phyloP scores from a whole-genome alignment of 1,140 invertebrate genomes.

The Hycleus phaleratus region DNA sequence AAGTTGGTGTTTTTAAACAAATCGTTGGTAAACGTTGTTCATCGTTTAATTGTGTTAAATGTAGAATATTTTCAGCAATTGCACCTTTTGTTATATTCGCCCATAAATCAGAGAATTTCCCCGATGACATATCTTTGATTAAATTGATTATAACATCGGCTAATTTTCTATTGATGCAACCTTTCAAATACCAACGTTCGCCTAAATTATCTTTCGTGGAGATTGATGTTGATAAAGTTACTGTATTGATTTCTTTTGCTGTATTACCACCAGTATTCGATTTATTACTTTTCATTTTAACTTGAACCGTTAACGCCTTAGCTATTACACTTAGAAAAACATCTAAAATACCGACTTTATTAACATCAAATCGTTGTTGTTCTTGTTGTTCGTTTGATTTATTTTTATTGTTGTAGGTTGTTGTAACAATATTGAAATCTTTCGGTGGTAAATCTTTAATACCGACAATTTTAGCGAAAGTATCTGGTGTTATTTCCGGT shows the following conservation, averaged over 20 bases:
- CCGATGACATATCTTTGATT: slow-evolving; percentile 85
- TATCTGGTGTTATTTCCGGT: slow-evolving; percentile 69
- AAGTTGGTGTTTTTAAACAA: slow-evolving; percentile 72
- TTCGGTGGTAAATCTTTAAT: slow-evolving; percentile 62
- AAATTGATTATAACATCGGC: slow-evolving; percentile 83
- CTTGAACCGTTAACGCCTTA: slow-evolving; percentile 79
- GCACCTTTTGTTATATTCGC: slow-evolving; percentile 78
- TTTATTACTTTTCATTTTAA: slow-evolving; percentile 64
- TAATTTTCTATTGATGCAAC: slow-evolving; percentile 71
- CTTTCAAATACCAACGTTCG: slow-evolving; percentile 78
- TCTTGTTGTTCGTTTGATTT: background rate
- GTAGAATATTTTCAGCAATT: slow-evolving; percentile 84
- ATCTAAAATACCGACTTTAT: slow-evolving; percentile 63
- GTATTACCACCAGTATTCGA: slow-evolving; percentile 39
- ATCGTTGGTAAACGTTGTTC: slow-evolving; percentile 60
- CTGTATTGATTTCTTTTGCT: slow-evolving; percentile 55
- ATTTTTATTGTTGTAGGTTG: slow-evolving; percentile 37
- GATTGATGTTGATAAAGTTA: slow-evolving; percentile 51
- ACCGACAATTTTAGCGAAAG: slow-evolving; percentile 57
- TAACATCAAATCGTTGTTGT: slow-evolving; percentile 52
- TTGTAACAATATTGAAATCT: slow-evolving; percentile 66
- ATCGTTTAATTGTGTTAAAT: slow-evolving; percentile 75
- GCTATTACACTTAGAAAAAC: slow-evolving; percentile 81
- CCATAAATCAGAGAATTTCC: slow-evolving; percentile 81
- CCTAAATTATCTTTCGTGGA: slow-evolving; percentile 50